Conservation (phyloP, 2,113 vertebrate species). For the Thymallus thymallus region DNA sequence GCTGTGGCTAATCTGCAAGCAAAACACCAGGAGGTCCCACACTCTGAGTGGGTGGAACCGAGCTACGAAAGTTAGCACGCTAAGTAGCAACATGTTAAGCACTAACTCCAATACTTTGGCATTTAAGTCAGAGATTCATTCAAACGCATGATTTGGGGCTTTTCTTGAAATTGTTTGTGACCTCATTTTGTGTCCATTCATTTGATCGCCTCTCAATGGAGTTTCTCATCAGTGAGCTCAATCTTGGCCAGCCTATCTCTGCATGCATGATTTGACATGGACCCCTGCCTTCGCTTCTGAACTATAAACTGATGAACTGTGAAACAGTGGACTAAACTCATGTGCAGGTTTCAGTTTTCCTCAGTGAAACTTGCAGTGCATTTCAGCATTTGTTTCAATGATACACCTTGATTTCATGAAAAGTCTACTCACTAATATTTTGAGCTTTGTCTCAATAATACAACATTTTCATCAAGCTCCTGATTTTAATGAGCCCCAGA, state of each 20-base stretch:
- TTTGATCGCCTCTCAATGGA: not conserved
- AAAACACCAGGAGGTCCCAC: not conserved
- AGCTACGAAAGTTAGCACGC: not conserved
- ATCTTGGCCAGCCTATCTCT: not conserved
- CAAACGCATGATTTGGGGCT: not conserved
- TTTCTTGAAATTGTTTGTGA: not conserved
- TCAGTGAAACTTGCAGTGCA: not conserved
- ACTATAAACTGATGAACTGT: constrained; percentile 11
- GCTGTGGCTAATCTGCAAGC: not conserved
- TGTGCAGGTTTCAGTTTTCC: not conserved
- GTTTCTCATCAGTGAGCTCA: constrained; percentile 2
- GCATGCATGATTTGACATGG: constrained; percentile 26
- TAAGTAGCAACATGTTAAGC: not conserved
- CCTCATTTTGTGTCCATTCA: not conserved
- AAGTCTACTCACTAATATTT: not conserved
- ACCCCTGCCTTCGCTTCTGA: not conserved
- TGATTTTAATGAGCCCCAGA: not conserved
- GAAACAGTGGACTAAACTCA: not conserved
- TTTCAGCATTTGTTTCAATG: no score
- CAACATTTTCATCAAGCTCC: not conserved
- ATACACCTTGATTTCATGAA: not conserved
- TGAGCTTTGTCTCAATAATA: not conserved
- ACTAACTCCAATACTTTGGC: constrained; percentile 8
- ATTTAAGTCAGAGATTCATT: not conserved
- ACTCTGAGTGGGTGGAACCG: not conserved